Evolutionary conservation across 2,888 invertebrate genomes (phyloP), one percentile per base, ranked within the genome.

Genomic region (Nipponacmea schrenckii): DNA sequence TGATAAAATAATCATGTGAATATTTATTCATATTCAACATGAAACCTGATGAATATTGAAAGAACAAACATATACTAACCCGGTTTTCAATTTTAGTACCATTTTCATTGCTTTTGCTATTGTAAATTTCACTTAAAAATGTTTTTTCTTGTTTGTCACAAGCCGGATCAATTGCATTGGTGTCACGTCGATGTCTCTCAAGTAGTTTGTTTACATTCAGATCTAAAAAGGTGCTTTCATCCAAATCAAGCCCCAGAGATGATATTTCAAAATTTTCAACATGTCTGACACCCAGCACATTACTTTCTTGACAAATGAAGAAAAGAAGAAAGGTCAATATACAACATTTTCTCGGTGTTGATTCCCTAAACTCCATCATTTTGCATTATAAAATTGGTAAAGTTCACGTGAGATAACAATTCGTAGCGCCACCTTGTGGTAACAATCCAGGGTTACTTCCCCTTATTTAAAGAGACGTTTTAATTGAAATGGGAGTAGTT

Each of bases 351-450:
- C 39, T 39, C 10, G 39, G 7, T 39, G 39, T 5, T 39, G 8
- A 39, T 39, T 10, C 39, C 39, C 39, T 39, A 39, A 39, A 39
- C 39, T 39, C 39, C 39, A 39, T 39, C 14, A 24, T 56, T 56
- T 56, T 56, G 56, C 56, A 24, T 56, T 56, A 12, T 56, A 56
- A 56, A 39, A 39, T 67, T 62, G 56, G 14, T 67, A 31, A 56
- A 39, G 62, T 63, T 69, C 68, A 69, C 68, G 68, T 69, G 68
- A 69, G 44, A 24, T 44, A 46, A 45, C 45, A 63, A 45, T 62
- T 17, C 50, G 10, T 27, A 62, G 48, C 68, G 68, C 68, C 44
- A 20, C 63, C 68, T 69, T 39, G 50, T 24, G 56, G 20, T 8
- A 39, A 39, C 39, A 39, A 39, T 5, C 39, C 4, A 39, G 39